These are phyloP conservation scores for Batillaria attramentaria DNA, from an alignment of 1,140 invertebrate species.

Conservation along the genomic window DNA sequence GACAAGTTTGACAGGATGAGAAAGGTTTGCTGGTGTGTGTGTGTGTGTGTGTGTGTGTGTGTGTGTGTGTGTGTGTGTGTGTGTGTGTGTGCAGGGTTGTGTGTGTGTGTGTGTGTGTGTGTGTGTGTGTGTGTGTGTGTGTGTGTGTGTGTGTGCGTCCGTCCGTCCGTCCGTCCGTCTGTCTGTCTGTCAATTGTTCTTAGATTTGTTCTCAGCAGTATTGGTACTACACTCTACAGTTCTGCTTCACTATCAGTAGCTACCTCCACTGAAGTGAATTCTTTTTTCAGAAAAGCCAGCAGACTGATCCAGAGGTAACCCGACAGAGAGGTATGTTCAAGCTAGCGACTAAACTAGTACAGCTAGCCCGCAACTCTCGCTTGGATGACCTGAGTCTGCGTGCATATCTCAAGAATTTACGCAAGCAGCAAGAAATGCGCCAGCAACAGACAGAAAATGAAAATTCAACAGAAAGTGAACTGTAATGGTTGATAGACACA, in stretches of 20 bases:
- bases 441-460: background rate
- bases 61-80: no score
- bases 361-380: constrained; percentile 64
- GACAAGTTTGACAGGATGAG: constrained; percentile 51
- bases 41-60: no score
- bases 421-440: background rate
- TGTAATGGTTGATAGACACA: background rate
- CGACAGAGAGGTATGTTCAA: constrained; percentile 63
- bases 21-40: no score
- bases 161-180: no score
- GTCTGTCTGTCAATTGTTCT: no score
- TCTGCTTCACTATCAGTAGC: no score
- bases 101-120: no score
- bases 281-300: constrained; percentile 47
- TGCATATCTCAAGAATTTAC: constrained; percentile 58
- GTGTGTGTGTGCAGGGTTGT: background rate
- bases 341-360: constrained; percentile 63
- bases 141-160: background rate
- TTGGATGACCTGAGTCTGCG: constrained; percentile 61
- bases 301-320: constrained; percentile 47
- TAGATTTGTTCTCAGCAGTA: background rate
- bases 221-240: background rate
- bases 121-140: background rate
- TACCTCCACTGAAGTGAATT: no score
- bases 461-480: background rate